A percentile compares a stretch with the other conserved stretches of the same genome.
phyloP scores from a whole-genome alignment of 2,888 invertebrate species.

The Oscheius sp. region DNA sequence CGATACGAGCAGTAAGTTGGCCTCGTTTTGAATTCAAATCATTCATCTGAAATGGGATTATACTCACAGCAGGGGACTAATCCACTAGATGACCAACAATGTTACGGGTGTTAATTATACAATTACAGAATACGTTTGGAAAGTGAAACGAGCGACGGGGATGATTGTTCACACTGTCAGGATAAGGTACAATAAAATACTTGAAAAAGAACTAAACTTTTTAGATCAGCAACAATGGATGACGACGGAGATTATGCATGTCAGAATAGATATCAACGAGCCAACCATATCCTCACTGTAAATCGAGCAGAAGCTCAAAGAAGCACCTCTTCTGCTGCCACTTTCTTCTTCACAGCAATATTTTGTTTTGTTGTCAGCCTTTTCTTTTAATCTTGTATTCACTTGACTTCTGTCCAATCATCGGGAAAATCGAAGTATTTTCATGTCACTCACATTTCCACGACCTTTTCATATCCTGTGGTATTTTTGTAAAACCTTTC shows the following conservation, averaged over 20 bases:
- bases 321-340: background rate
- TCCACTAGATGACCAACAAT: background rate
- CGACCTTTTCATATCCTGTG: too few species aligned
- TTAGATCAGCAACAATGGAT: slow-evolving; percentile 43
- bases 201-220: too few species aligned
- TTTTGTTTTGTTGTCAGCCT: background rate
- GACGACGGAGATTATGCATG: slow-evolving; percentile 67
- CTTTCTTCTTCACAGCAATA: background rate
- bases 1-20: slow-evolving; percentile 56
- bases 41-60: slow-evolving; percentile 2
- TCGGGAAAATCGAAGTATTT: background rate
- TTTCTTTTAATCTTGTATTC: background rate
- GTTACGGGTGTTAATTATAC: background rate
- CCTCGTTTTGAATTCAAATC: background rate
- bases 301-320: slow-evolving; percentile 40
- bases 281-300: slow-evolving; percentile 66
- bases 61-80: slow-evolving; percentile 12
- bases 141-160: slow-evolving; percentile 52
- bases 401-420: background rate
- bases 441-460: too few species aligned
- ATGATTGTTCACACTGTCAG: slow-evolving; percentile 51
- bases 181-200: slow-evolving; percentile 38
- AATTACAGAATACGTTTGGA: slow-evolving; percentile 54
- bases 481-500: too few species aligned
- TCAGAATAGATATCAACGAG: slow-evolving; percentile 53